phyloP scores from a whole-genome alignment of 2,113 vertebrate species.

The Ailuropoda melanoleuca region DNA sequence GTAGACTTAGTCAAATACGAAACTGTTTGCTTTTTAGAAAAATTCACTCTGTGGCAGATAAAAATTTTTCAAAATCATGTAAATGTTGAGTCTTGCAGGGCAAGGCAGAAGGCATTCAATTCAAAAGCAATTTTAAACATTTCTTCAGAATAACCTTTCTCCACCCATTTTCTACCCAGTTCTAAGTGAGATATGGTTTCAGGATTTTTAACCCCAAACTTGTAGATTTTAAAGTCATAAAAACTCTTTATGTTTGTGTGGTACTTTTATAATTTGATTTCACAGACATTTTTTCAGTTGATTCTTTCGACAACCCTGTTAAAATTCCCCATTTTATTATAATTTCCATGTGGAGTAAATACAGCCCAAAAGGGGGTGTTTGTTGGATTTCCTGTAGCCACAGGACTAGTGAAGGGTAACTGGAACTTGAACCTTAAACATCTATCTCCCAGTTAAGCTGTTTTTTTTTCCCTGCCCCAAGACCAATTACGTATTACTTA shows the following conservation, averaged over 20 bases:
- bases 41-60: neutral
- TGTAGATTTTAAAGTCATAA: constrained; percentile 23
- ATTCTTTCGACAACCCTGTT: neutral
- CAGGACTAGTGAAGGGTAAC: neutral
- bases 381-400: neutral
- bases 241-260: neutral
- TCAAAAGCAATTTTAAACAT: neutral
- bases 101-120: neutral
- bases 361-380: neutral
- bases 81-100: neutral
- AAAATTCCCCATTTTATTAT: neutral
- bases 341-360: neutral
- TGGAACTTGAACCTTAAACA: neutral
- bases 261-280: constrained; percentile 41
- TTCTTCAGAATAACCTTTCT: neutral
- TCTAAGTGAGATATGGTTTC: neutral
- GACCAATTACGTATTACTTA: neutral
- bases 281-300: neutral
- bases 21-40: neutral
- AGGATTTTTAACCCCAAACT: neutral
- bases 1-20: neutral
- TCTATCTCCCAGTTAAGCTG: neutral
- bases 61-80: constrained; percentile 28
- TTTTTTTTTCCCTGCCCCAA: neutral
- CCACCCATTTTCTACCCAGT: neutral